Percentiles rank a stretch among this genome's conserved stretches.
Conservation (phyloP, 2,888 invertebrate species). For the Bugula neritina region DNA sequence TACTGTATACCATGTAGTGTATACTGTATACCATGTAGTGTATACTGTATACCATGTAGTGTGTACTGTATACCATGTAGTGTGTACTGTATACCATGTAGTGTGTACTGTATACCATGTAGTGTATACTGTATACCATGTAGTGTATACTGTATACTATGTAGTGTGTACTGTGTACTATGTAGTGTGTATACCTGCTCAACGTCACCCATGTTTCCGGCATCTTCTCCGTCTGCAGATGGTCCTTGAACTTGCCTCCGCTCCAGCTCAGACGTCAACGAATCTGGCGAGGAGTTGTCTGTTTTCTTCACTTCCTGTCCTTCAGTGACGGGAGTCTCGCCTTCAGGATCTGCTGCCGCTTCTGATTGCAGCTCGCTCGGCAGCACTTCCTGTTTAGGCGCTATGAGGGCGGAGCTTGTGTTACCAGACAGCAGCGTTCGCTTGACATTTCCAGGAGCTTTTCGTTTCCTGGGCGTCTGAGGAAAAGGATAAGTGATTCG, state of each 20-base stretch:
- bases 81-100: too few species aligned
- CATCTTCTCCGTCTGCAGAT: neutral
- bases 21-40: too few species aligned
- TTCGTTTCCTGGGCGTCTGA: constrained; percentile 9
- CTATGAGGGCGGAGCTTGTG: neutral
- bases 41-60: too few species aligned
- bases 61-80: too few species aligned
- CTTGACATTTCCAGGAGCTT: constrained; percentile 13
- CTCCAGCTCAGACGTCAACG: neutral
- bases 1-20: too few species aligned
- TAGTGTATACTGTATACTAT: too few species aligned
- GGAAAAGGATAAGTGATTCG: neutral
- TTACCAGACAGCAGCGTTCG: neutral
- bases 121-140: too few species aligned
- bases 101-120: too few species aligned
- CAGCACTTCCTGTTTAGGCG: neutral
- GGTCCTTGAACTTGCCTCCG: neutral
- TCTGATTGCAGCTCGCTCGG: neutral
- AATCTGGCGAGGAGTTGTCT: neutral
- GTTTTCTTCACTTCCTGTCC: neutral
- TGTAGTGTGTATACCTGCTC: too few species aligned
- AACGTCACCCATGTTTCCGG: constrained; percentile 22
- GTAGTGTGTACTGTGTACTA: too few species aligned
- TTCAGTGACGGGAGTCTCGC: neutral
- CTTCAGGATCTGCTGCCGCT: neutral